Percentiles rank a stretch among this genome's conserved stretches.
phyloP scores from a whole-genome alignment of 2,888 invertebrate species.

The Heteropelma amictum region DNA sequence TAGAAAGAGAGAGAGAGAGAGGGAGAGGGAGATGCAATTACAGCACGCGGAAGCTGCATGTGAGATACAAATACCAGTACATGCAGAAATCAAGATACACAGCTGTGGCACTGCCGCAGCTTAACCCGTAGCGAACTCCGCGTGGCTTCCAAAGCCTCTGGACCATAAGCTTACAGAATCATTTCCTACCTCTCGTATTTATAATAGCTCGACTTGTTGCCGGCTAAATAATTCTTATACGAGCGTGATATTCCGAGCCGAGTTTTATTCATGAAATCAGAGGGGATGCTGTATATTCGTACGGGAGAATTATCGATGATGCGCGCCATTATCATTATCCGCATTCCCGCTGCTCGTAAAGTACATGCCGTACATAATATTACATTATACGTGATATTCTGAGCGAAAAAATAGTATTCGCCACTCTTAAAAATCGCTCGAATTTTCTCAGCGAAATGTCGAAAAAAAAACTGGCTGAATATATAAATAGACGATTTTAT shows the following conservation, averaged over 20 bases:
- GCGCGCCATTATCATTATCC: not conserved
- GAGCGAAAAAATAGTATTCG: not conserved
- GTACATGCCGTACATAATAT: no score
- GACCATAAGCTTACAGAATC: conserved; percentile 26
- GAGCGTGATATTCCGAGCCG: not conserved
- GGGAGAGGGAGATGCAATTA: conserved; percentile 61
- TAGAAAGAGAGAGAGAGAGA: conserved; percentile 14
- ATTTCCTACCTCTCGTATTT: conserved; percentile 48
- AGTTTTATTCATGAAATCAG: not conserved
- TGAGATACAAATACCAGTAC: conserved; percentile 14
- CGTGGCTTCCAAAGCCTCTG: conserved; percentile 17
- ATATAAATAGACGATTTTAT: no score
- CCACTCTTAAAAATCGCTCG: not conserved
- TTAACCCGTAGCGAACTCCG: conserved; percentile 27
- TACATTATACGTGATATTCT: not conserved
- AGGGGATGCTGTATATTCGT: not conserved
- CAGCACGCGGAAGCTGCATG: conserved; percentile 60
- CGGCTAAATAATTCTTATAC: conserved; percentile 37
- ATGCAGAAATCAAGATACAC: not conserved
- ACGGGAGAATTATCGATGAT: conserved; percentile 1
- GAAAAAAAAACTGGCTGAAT: no score
- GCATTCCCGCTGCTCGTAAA: conserved; percentile 4
- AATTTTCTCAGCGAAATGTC: no score
- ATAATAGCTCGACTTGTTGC: conserved; percentile 15
- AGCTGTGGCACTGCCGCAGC: conserved; percentile 5